Conservation (phyloP, 2,888 invertebrate species). For the Megalurothrips usitatus region DNA sequence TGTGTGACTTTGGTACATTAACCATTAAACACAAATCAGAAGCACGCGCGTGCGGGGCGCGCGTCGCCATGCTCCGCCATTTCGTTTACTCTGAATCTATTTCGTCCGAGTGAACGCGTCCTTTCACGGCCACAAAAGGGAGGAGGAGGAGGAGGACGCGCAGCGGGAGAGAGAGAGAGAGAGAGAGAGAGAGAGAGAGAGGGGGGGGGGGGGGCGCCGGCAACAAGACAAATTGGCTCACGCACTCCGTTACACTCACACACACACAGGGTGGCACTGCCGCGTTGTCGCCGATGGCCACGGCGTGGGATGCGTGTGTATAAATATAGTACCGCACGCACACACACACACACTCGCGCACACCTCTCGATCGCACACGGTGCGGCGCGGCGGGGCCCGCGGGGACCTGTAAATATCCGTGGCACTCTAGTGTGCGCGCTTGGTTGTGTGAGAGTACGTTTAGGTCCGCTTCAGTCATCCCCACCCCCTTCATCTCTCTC, state of each 20-base stretch:
- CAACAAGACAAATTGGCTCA: constrained; percentile 21
- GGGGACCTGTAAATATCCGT: not conserved
- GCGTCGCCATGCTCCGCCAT: too few species aligned
- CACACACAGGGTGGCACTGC: not conserved
- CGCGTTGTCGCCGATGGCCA: not conserved
- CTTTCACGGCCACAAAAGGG: not conserved
- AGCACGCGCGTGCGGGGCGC: not conserved
- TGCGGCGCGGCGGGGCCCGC: not conserved
- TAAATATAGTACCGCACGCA: not conserved
- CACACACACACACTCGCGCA: not conserved
- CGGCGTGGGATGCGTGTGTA: not conserved
- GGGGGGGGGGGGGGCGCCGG: not conserved
- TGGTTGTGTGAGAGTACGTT: too few species aligned
- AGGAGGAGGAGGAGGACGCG: constrained; percentile 30
- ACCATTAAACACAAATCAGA: not conserved
- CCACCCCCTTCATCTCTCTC: not conserved
- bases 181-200: constrained; percentile 32
- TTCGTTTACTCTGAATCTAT: not conserved
- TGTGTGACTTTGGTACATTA: too few species aligned
- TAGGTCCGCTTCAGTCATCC: not conserved
- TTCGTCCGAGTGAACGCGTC: constrained; percentile 1
- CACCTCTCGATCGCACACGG: not conserved
- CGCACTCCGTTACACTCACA: not conserved
- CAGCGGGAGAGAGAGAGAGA: constrained; percentile 29
- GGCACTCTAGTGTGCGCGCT: too few species aligned